A percentile compares a stretch with the other conserved stretches of the same genome.
These are phyloP conservation scores for Taurulus bubalis DNA, from an alignment of 2,113 vertebrate species.

Conservation along the genomic window DNA sequence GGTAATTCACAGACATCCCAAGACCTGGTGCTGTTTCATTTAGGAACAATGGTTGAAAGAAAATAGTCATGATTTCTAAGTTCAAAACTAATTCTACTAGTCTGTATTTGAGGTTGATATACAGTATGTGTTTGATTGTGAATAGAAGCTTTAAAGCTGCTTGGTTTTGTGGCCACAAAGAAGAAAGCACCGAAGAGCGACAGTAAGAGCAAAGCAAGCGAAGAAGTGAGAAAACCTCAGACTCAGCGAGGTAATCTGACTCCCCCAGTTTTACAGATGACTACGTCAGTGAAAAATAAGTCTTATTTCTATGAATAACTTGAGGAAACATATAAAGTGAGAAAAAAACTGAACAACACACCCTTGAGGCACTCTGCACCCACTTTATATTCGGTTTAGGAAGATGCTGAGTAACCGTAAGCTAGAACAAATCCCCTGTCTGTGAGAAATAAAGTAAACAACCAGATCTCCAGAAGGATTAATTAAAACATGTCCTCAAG, in stretches of 20 bases:
- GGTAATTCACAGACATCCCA: neutral
- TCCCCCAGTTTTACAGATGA: slow-evolving; percentile 15
- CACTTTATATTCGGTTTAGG: slow-evolving; percentile 7
- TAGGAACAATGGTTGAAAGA: too few relatives aligned
- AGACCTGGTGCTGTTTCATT: neutral
- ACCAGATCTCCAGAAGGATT: slow-evolving; percentile 2
- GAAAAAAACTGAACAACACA: slow-evolving; percentile 8
- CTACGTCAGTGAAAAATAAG: slow-evolving; percentile 10
- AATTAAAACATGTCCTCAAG: slow-evolving; percentile 31
- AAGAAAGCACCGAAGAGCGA: slow-evolving; percentile 2
- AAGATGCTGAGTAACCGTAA: slow-evolving; percentile 3
- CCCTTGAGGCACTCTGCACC: neutral
- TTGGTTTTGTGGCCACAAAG: slow-evolving; percentile 16
- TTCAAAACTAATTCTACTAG: neutral
- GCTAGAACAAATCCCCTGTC: slow-evolving; percentile 10
- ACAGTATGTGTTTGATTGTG: neutral
- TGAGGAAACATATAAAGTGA: slow-evolving; percentile 17
- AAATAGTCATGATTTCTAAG: too few relatives aligned
- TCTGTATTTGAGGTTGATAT: neutral
- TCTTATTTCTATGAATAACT: slow-evolving; percentile 36
- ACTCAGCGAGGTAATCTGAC: neutral
- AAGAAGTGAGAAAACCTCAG: neutral
- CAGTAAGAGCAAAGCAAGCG: slow-evolving; percentile 30
- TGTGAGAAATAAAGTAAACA: slow-evolving; percentile 28
- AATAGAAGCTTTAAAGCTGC: slow-evolving; percentile 13